Evolutionary conservation across 2,797 vertebrate genomes (phyloP).

Genomic region (Rhabdophis nuchalis): DNA sequence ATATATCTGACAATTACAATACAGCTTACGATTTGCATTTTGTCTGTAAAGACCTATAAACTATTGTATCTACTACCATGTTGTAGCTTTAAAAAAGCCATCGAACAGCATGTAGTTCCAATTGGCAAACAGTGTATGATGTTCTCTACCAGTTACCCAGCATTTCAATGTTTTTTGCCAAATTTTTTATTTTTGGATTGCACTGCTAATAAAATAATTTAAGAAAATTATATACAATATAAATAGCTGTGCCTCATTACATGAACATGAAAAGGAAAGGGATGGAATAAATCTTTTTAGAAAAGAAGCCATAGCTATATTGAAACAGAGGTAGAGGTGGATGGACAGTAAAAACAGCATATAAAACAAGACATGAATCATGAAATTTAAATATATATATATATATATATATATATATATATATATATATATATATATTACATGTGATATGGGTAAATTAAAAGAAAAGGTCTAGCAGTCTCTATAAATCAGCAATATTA

Average conservation of each 20-base stretch:
- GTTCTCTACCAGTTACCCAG: slow-evolving; percentile 33
- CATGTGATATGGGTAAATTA: neutral
- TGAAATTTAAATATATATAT: neutral
- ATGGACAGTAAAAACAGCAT: neutral
- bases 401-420: slow-evolving; percentile 1
- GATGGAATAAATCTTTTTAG: neutral
- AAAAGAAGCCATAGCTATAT: slow-evolving; percentile 23
- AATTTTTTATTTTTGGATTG: slow-evolving; percentile 10
- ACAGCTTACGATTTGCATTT: neutral
- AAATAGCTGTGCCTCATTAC: slow-evolving; percentile 34
- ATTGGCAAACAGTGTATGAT: slow-evolving; percentile 26
- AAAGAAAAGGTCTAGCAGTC: neutral
- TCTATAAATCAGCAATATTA: neutral
- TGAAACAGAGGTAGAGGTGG: neutral
- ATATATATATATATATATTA: too few relatives aligned
- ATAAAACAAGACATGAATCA: slow-evolving; percentile 6
- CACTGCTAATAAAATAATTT: slow-evolving; percentile 39
- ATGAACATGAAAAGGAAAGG: slow-evolving; percentile 19
- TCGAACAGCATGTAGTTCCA: neutral
- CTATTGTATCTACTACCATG: neutral
- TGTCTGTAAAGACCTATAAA: neutral
- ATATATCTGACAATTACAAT: neutral
- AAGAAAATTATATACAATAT: neutral
- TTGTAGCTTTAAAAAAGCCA: neutral
- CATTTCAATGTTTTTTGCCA: slow-evolving; percentile 45